Evolutionary conservation across 2,113 vertebrate species (phyloP).

Genomic region (Azemiops feae): DNA sequence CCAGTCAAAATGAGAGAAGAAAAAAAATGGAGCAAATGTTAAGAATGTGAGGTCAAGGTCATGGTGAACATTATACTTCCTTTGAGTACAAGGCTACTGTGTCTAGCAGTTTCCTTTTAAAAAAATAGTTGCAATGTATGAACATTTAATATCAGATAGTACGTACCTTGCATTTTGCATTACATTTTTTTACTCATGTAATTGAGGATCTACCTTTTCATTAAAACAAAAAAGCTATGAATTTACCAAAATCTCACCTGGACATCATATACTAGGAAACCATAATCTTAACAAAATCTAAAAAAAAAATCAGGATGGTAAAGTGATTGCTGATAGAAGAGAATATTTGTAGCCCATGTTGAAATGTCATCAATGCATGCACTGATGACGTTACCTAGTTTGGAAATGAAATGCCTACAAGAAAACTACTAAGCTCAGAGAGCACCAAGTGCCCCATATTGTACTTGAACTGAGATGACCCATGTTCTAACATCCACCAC

Average conservation of each 20-base stretch:
- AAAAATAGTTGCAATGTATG: not conserved
- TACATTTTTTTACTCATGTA: not conserved
- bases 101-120: slow-evolving; percentile 29
- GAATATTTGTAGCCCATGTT: not conserved
- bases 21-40: slow-evolving; percentile 50
- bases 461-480: not conserved
- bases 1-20: slow-evolving; percentile 34
- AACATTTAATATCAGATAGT: slow-evolving; percentile 26
- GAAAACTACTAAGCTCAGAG: not conserved
- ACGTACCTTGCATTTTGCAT: not conserved
- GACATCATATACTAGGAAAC: not conserved
- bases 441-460: not conserved
- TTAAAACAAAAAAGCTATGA: not conserved
- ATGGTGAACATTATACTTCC: slow-evolving; percentile 46
- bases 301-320: not conserved
- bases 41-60: slow-evolving; percentile 54
- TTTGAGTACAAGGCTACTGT: slow-evolving; percentile 42
- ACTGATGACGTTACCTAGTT: not conserved
- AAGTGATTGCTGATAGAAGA: not conserved
- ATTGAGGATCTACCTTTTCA: not conserved
- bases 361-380: not conserved
- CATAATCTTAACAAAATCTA: not conserved
- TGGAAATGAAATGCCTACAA: not conserved
- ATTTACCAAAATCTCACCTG: not conserved
- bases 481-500: not conserved